Evolutionary conservation across 2,888 invertebrate species (phyloP).

Genomic region (Sabatieria punctata): DNA sequence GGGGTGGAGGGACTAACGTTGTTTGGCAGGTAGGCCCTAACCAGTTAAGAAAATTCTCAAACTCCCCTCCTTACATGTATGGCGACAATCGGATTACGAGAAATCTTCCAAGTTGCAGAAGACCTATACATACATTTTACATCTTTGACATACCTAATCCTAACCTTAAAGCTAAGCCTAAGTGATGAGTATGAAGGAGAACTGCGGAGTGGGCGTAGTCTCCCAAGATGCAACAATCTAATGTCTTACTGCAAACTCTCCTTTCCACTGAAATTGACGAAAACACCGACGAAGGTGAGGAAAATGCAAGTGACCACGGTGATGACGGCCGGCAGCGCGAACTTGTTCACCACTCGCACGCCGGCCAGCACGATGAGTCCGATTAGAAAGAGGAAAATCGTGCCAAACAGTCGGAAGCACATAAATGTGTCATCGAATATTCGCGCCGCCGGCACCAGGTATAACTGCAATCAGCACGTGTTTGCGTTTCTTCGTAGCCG

Average conservation of each 20-base stretch:
- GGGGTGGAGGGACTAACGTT: too few species aligned
- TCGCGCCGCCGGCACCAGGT: slow-evolving; percentile 27
- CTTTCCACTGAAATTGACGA: slow-evolving; percentile 67
- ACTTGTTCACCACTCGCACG: slow-evolving; percentile 39
- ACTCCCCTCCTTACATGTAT: too few species aligned
- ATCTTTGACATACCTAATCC: too few species aligned
- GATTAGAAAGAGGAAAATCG: slow-evolving; percentile 35
- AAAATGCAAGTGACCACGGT: slow-evolving; percentile 27
- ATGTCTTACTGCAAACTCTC: slow-evolving; percentile 58
- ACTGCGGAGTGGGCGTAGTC: too few species aligned
- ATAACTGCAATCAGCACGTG: slow-evolving; percentile 15
- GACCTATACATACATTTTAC: too few species aligned
- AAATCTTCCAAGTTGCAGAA: too few species aligned
- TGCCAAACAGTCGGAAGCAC: slow-evolving; percentile 39
- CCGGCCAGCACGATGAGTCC: slow-evolving; percentile 37
- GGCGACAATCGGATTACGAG: too few species aligned
- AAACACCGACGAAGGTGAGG: slow-evolving; percentile 25
- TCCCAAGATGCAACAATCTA: too few species aligned
- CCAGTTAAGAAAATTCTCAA: too few species aligned
- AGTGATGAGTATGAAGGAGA: background rate
- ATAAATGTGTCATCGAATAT: slow-evolving; percentile 38
- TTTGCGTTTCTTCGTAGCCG: background rate
- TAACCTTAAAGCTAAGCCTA: background rate
- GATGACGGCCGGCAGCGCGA: slow-evolving; percentile 31
- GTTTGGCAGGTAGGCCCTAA: too few species aligned